phyloP scores from a whole-genome alignment of 2,797 vertebrate species.

The Pogonophryne albipinna region DNA sequence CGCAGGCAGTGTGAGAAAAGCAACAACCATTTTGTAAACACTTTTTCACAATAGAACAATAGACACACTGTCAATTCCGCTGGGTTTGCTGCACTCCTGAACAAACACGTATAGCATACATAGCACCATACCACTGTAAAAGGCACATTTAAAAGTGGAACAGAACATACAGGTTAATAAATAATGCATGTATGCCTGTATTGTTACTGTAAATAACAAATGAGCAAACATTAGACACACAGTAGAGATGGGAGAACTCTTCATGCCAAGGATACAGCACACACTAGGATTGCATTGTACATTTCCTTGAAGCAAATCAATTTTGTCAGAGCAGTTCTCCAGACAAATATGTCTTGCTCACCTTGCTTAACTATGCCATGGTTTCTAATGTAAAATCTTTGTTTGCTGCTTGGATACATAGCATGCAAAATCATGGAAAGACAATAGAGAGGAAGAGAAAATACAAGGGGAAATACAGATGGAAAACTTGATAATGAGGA shows the following conservation, averaged over 20 bases:
- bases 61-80: background rate
- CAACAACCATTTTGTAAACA: background rate
- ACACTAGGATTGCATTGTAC: background rate
- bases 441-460: background rate
- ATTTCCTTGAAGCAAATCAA: background rate
- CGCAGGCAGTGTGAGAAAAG: background rate
- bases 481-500: background rate
- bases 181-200: background rate
- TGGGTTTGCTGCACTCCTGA: background rate
- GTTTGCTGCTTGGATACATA: background rate
- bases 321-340: background rate
- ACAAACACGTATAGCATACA: background rate
- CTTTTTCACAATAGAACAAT: background rate
- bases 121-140: background rate
- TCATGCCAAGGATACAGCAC: background rate
- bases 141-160: background rate
- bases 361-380: background rate
- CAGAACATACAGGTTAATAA: background rate
- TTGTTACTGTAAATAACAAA: background rate
- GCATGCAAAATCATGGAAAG: background rate
- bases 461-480: background rate
- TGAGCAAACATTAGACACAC: background rate
- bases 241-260: background rate
- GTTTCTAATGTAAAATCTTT: background rate
- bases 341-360: conserved; percentile 2